Conservation (phyloP, 2,113 vertebrate genomes). For the Calonectris borealis region DNA sequence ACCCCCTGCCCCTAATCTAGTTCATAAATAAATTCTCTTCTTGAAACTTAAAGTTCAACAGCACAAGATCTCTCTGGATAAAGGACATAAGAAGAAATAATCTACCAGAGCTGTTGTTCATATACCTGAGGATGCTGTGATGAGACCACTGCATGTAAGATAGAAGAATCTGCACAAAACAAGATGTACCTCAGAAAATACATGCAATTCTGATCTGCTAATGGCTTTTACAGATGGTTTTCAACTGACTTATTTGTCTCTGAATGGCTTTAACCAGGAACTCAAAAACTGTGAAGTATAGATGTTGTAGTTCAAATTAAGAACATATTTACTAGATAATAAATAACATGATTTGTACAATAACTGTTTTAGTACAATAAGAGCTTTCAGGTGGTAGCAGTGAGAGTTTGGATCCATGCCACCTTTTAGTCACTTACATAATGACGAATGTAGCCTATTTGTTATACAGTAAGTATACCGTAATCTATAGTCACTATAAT, state of each 20-base stretch:
- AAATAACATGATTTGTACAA: neutral
- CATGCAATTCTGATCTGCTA: neutral
- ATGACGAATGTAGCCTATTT: neutral
- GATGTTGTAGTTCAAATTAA: neutral
- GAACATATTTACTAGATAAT: neutral
- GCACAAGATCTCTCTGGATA: neutral
- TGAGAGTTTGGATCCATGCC: neutral
- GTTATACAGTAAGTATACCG: neutral
- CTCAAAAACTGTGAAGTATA: neutral
- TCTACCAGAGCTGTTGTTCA: neutral
- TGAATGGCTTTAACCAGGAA: neutral
- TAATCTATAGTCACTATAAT: neutral
- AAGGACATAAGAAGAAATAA: neutral
- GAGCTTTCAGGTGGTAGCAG: neutral
- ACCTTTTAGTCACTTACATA: neutral
- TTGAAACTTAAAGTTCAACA: neutral
- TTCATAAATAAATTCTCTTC: neutral
- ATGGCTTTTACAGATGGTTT: neutral
- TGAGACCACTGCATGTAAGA: accelerated
- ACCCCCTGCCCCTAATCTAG: accelerated
- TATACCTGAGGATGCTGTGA: neutral
- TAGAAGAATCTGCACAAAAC: neutral
- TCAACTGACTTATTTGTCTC: neutral
- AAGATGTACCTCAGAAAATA: neutral
- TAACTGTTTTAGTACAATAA: neutral